Evolutionary conservation across 2,888 invertebrate species (phyloP).

Genomic region (Metellina segmentata): DNA sequence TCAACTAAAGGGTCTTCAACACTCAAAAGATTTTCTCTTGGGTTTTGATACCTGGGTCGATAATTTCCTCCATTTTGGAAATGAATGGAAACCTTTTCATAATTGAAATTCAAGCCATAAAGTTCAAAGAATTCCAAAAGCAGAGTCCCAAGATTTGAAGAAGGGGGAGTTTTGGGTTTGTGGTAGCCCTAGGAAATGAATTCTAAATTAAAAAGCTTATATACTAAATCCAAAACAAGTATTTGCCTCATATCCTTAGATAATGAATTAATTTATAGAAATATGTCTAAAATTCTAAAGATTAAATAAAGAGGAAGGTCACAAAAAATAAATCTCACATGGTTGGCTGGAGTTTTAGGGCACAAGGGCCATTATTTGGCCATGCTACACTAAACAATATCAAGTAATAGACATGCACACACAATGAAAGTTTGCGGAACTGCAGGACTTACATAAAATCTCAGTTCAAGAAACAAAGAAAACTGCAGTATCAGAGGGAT

Average conservation of each 20-base stretch:
- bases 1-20: conserved; percentile 65
- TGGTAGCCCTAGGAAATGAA: conserved; percentile 83
- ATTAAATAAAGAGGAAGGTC: no score
- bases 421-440: no score
- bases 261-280: no score
- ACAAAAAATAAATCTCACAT: no score
- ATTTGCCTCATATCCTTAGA: background rate
- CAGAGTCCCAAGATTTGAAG: conserved; percentile 93
- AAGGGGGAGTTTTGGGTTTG: conserved; percentile 70
- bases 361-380: no score
- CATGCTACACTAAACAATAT: no score
- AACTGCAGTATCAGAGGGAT: no score
- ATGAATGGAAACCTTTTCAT: conserved; percentile 70
- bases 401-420: no score
- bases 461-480: no score
- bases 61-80: conserved; percentile 46
- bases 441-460: no score
- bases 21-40: conserved; percentile 29
- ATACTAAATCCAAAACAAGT: background rate
- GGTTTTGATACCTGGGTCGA: conserved; percentile 17
- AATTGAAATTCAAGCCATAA: conserved; percentile 94
- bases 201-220: background rate
- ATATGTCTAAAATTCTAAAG: no score
- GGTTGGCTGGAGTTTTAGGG: no score
- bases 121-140: conserved; percentile 98